Percentiles rank a stretch among this genome's conserved stretches.
Conservation (phyloP, 2,113 vertebrate genomes). For the Pagrus major region DNA sequence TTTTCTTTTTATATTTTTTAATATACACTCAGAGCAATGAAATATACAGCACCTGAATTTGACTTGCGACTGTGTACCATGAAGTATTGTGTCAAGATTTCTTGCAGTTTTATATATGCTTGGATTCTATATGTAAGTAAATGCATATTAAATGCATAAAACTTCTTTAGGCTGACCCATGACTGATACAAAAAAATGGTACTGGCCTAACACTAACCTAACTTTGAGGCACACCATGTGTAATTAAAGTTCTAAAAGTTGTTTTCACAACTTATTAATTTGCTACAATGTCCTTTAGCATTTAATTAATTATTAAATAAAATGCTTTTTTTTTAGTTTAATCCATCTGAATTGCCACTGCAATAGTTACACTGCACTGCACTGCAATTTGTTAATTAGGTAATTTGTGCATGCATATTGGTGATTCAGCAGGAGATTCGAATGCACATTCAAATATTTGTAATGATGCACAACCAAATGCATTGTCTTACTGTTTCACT, state of each 20-base stretch:
- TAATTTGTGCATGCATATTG: background rate
- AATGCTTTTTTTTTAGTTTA: background rate
- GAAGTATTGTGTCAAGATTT: slow-evolving; percentile 6
- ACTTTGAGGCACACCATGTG: background rate
- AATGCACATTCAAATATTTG: background rate
- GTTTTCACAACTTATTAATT: background rate
- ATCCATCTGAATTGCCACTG: background rate
- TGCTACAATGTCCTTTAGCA: background rate
- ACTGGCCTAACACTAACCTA: background rate
- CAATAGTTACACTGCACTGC: background rate
- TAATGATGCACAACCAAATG: background rate
- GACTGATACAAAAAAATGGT: background rate
- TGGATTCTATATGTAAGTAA: slow-evolving; percentile 2
- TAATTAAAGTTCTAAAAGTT: background rate
- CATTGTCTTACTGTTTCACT: background rate
- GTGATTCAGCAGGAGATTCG: background rate
- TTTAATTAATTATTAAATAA: background rate
- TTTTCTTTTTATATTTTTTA: background rate
- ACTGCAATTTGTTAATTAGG: background rate
- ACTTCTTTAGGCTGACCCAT: background rate
- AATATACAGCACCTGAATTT: background rate
- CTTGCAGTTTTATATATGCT: background rate
- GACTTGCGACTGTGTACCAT: background rate
- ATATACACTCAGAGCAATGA: slow-evolving; percentile 2
- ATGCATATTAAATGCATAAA: background rate